Percentiles rank a stretch among this genome's conserved stretches.
These are phyloP conservation scores for Tachuris rubrigastra DNA, from an alignment of 2,113 vertebrate species.

Conservation along the genomic window DNA sequence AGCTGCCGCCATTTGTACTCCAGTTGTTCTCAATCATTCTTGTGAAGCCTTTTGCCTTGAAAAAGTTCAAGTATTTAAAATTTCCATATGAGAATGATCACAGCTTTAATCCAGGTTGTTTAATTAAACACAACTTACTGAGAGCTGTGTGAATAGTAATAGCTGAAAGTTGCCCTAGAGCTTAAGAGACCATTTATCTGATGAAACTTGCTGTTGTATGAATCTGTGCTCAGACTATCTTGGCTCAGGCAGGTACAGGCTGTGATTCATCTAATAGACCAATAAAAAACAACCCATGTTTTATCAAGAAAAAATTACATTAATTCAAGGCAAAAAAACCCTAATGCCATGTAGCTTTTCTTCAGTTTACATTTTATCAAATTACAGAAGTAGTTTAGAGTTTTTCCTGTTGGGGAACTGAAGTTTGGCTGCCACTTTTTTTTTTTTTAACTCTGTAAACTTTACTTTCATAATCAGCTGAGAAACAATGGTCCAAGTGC, in stretches of 20 bases:
- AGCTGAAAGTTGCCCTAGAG: not conserved
- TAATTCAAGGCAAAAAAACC: not conserved
- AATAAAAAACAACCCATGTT: not conserved
- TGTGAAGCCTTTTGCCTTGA: not conserved
- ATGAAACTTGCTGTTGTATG: not conserved
- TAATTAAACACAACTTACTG: not conserved
- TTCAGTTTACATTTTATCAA: not conserved
- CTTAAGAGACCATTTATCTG: not conserved
- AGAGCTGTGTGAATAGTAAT: not conserved
- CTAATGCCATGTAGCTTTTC: not conserved
- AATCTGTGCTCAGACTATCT: not conserved
- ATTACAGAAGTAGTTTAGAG: not conserved
- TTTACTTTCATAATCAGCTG: slow-evolving; percentile 75
- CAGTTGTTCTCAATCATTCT: not conserved
- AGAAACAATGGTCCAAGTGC: slow-evolving; percentile 93
- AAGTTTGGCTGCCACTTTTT: not conserved
- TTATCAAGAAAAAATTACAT: not conserved
- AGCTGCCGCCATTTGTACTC: not conserved
- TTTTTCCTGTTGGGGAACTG: not conserved
- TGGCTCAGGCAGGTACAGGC: not conserved
- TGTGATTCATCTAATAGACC: not conserved
- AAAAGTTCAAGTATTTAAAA: not conserved
- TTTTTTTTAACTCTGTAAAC: not conserved
- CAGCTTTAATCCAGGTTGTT: not conserved
- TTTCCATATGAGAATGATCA: not conserved